These are phyloP conservation scores for Drosophila obscura DNA, from an alignment of 1,140 invertebrate genomes.

Conservation along the genomic window DNA sequence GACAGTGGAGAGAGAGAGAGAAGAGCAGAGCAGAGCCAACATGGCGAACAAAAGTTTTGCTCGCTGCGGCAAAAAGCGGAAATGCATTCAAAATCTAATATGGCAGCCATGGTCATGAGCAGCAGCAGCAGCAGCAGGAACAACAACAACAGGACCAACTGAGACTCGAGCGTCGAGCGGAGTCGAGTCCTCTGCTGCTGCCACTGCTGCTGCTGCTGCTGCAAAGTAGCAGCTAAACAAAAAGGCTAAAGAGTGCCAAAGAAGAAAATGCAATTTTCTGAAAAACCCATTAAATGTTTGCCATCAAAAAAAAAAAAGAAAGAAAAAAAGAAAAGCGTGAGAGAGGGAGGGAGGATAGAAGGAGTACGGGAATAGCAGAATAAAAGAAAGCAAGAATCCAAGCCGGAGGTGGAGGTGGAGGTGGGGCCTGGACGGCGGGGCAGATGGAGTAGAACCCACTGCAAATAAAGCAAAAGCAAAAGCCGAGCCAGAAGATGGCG, in stretches of 20 bases:
- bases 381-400: slow-evolving; percentile 28
- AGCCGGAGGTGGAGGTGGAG: slow-evolving; percentile 11
- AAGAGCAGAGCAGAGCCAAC: slow-evolving; percentile 41
- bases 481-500: slow-evolving; percentile 56
- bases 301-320: slow-evolving; percentile 56
- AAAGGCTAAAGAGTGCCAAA: slow-evolving; percentile 78
- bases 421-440: slow-evolving; percentile 1
- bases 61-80: slow-evolving; percentile 82
- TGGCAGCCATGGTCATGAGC: slow-evolving; percentile 83
- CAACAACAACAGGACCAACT: slow-evolving; percentile 22
- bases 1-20: neutral
- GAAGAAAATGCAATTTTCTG: slow-evolving; percentile 84
- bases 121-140: slow-evolving; percentile 28
- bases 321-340: slow-evolving; percentile 19
- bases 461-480: slow-evolving; percentile 75
- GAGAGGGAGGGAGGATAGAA: slow-evolving; percentile 7
- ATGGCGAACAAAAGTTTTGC: slow-evolving; percentile 79
- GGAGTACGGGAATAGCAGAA: slow-evolving; percentile 37
- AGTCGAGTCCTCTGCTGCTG: neutral
- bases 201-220: slow-evolving; percentile 10
- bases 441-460: slow-evolving; percentile 45
- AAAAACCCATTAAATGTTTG: slow-evolving; percentile 83
- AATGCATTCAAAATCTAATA: slow-evolving; percentile 84
- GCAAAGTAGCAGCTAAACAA: slow-evolving; percentile 78
- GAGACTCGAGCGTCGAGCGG: slow-evolving; percentile 18